phyloP scores from a whole-genome alignment of 2,797 vertebrate species.

The Calcarius lapponicus region DNA sequence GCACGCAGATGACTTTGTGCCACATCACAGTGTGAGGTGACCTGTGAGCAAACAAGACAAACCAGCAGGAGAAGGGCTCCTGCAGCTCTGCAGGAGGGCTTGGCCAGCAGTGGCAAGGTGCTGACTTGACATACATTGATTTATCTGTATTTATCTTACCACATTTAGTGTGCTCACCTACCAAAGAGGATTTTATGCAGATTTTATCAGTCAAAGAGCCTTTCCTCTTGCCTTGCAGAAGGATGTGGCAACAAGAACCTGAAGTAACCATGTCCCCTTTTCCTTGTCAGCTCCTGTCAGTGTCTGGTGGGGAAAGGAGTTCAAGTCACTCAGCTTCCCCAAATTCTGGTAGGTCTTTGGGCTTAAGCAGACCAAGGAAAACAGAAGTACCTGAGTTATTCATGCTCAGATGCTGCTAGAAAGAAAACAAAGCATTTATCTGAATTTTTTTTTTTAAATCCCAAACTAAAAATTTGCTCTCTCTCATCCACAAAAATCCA shows the following conservation, averaged over 20 bases:
- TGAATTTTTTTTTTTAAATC: neutral
- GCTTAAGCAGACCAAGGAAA: neutral
- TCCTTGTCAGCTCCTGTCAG: neutral
- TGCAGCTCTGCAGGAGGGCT: neutral
- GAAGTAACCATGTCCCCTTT: neutral
- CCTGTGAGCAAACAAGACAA: neutral
- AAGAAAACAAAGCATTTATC: neutral
- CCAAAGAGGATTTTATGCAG: neutral
- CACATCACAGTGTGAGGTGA: neutral
- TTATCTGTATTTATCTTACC: constrained; percentile 10
- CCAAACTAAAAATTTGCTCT: neutral
- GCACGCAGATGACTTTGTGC: neutral
- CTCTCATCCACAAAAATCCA: neutral
- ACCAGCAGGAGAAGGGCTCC: neutral
- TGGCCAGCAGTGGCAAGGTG: neutral
- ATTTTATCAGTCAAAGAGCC: neutral
- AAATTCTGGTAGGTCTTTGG: neutral
- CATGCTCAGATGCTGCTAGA: neutral
- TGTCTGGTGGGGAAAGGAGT: neutral
- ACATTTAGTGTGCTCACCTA: neutral
- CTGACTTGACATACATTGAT: neutral
- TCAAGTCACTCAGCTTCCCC: neutral
- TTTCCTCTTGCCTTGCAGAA: neutral
- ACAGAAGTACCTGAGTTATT: neutral
- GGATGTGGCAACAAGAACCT: neutral